Evolutionary conservation across 1,140 invertebrate genomes (phyloP).

Genomic region (Melanaphis sacchari): DNA sequence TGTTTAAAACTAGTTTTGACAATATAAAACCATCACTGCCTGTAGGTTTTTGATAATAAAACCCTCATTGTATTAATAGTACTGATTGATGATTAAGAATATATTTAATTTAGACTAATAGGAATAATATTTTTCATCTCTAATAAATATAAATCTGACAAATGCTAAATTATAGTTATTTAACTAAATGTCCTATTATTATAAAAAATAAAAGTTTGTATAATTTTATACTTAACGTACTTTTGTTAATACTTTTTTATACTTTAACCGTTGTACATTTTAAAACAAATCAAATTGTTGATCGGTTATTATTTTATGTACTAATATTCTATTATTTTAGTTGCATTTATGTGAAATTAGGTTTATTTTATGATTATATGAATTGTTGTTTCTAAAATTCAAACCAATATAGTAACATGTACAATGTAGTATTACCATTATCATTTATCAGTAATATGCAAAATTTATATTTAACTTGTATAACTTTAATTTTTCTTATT

Average conservation of each 20-base stretch:
- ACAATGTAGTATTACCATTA: too few species aligned
- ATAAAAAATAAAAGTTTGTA: background rate
- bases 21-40: background rate
- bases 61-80: background rate
- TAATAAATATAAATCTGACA: conserved; percentile 21
- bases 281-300: background rate
- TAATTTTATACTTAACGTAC: background rate
- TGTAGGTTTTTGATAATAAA: background rate
- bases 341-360: background rate
- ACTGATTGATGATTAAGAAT: background rate
- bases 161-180: background rate
- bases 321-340: background rate
- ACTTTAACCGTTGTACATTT: background rate
- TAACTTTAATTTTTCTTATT: background rate
- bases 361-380: background rate
- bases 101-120: background rate
- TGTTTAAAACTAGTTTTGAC: background rate
- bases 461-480: conserved; percentile 1
- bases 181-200: background rate
- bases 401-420: background rate
- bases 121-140: background rate
- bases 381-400: background rate
- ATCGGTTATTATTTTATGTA: background rate
- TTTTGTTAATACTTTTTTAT: background rate
- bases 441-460: background rate